Evolutionary conservation across 2,113 vertebrate species (phyloP), one percentile per base, ranked within the genome.

Genomic region (Pomatorhinus ruficollis): DNA sequence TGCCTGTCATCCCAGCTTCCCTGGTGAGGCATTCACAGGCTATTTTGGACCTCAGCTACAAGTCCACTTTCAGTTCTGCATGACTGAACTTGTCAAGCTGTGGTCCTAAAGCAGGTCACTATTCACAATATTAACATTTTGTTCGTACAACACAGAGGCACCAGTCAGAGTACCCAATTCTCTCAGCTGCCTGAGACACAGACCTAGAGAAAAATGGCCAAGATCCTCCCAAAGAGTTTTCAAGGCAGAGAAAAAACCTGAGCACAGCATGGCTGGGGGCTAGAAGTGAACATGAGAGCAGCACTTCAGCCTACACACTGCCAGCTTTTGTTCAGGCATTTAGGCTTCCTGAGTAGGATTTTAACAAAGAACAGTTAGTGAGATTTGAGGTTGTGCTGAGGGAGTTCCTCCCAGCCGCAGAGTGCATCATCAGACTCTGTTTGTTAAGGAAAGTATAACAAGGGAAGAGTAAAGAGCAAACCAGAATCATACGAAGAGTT

Each of bases 271-370:
- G 37, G 9, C 72, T 77, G 54, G 28, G 39, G 14, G 15, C 28
- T 84, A 70, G 82, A 89, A 79, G 39, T 7, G 1, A 79, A 54
- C 61, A 37, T 8, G 42, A 59, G 70, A 63, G 21, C 4, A 7
- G 35, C 78, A 78, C 2, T 2, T 54, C 44, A 27, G 54, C 59
- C 37, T 81, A 37, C 8, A 6, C 0, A 0, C 56, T 91, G 81
- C 78, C 69, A 95, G 44, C 30, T 88, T 95, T 82, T 82, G 15
- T 82, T 93, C 75, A 90, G 68, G 78, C 39, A 30, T 71, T 63
- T 63, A 49, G 33, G 47, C 61, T 85, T 87, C 65, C 85, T 59
- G 21, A 82, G 69, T 20, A 83, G 25, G 44, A 63, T 92, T 87
- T 91, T 49, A 84, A 78, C 28, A 35, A 28, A 82, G 54, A 93